Percentiles rank a stretch among this genome's conserved stretches.
These are phyloP conservation scores for Calliopum simillimum DNA, from an alignment of 2,888 invertebrate genomes.

Conservation along the genomic window DNA sequence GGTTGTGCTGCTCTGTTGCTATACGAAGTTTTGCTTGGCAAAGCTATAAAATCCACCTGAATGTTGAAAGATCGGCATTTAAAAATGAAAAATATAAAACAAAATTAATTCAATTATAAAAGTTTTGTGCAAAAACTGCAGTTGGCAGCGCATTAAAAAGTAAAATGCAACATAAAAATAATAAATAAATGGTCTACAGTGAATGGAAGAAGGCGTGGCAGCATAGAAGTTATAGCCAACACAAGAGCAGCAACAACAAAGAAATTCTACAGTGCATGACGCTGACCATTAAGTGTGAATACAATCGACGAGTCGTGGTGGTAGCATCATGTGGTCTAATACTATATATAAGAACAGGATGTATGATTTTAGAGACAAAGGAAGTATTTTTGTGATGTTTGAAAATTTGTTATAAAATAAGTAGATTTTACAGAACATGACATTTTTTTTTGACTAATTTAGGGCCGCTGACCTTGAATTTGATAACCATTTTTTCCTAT, in stretches of 20 bases:
- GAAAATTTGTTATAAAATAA: too few relatives aligned
- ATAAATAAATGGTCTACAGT: background rate
- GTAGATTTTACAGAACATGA: too few relatives aligned
- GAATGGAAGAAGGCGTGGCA: slow-evolving; percentile 5
- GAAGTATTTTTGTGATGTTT: too few relatives aligned
- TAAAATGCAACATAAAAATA: background rate
- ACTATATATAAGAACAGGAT: background rate
- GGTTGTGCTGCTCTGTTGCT: background rate
- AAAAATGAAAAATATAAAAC: background rate
- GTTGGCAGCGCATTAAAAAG: background rate
- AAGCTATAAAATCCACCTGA: slow-evolving; percentile 3
- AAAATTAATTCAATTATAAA: slow-evolving; percentile 8
- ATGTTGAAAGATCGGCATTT: background rate
- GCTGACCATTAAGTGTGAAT: background rate
- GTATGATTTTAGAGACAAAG: too few relatives aligned
- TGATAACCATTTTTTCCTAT: too few relatives aligned
- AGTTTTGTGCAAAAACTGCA: slow-evolving; percentile 5
- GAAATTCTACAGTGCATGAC: background rate
- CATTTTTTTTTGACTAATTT: too few relatives aligned
- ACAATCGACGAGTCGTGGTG: background rate
- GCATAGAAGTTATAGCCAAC: background rate
- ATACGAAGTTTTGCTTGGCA: background rate
- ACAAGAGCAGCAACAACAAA: too few relatives aligned
- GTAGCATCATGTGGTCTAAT: background rate
- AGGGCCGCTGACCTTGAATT: too few relatives aligned